Base-by-base conservation (phyloP, 1,140 invertebrate genomes). In the Luehdorfia chinensis region DNA sequence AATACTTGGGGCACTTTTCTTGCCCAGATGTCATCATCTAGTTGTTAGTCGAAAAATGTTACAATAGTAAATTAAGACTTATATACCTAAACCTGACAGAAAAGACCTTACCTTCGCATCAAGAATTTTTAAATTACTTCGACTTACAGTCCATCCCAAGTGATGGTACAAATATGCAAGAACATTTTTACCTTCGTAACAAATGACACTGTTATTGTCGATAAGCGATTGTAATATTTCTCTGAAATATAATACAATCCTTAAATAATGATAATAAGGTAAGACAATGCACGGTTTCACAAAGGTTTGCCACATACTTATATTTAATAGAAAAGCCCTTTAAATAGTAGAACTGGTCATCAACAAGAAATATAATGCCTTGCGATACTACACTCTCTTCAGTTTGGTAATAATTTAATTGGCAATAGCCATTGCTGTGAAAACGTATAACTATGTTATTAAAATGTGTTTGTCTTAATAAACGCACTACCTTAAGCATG, bases 101-200 rank as follows among this genome's bases (percentile, higher is more conserved):
- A n/a, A n/a, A n/a, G n/a, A n/a, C n/a, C 16, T 41, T 60, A 74
- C 75, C 67, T 78, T 67, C 0, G 52, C 31, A 48, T 78, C 75
- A 3, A 57, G 37, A 15, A 74, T 58, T 2, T 53, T 52, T 1
- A 50, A 41, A n/a, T 9, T 23, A 2, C 8, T 28, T 13, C 21
- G 8, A 8, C 44, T 23, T n/a, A 55, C 13, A 2, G 55, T 9
- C 0, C 67, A 23, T 2, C 50, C 32, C 32, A 51, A 60, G 7
- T 51, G 21, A 3, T 39, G 30, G 13, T 36, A 37, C 2, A 77
- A 47, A 45, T 69, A 69, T 27, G 58, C 67, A 3, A 77, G 43
- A 6, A 72, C 14, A 19, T 36, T 43, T 55, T 72, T 75, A 2
- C 59, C 69, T 9, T 70, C 66, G 30, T 65, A 76, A 31, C 69